These are phyloP conservation scores for Carollia perspicillata DNA, from an alignment of 2,113 vertebrate genomes.

Conservation along the genomic window DNA sequence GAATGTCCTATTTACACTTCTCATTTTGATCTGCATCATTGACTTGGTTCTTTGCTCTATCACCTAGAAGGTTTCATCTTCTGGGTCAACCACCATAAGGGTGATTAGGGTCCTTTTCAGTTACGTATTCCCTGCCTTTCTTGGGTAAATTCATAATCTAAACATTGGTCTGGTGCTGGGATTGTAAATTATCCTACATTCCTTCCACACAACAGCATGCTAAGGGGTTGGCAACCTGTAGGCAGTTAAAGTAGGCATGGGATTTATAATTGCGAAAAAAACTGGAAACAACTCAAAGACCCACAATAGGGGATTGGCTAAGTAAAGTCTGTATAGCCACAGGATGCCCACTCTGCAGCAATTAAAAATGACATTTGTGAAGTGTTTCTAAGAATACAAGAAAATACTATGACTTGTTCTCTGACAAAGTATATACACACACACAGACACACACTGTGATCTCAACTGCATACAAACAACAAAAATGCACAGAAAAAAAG, in stretches of 20 bases:
- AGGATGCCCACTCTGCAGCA: neutral
- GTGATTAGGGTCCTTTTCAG: neutral
- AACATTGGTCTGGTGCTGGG: neutral
- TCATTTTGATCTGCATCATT: neutral
- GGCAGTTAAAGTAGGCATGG: conserved; percentile 48
- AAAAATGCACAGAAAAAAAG: neutral
- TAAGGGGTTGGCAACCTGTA: neutral
- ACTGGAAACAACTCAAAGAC: conserved; percentile 22
- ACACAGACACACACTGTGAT: neutral
- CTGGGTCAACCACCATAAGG: neutral
- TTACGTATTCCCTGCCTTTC: neutral
- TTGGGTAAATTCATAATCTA: conserved; percentile 28
- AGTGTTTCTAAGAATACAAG: conserved; percentile 37
- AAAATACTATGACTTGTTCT: conserved; percentile 19
- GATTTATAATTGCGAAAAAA: conserved; percentile 23
- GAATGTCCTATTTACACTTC: neutral
- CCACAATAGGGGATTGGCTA: neutral
- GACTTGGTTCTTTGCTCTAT: neutral
- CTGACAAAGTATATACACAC: neutral
- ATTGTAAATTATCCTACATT: neutral
- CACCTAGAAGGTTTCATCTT: conserved; percentile 15
- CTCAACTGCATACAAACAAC: neutral
- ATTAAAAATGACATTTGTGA: conserved; percentile 39
- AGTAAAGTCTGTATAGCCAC: neutral
- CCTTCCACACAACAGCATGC: neutral